Base-by-base conservation (phyloP, 1,140 invertebrate genomes). In the Phymorhynchus buccinoides region DNA sequence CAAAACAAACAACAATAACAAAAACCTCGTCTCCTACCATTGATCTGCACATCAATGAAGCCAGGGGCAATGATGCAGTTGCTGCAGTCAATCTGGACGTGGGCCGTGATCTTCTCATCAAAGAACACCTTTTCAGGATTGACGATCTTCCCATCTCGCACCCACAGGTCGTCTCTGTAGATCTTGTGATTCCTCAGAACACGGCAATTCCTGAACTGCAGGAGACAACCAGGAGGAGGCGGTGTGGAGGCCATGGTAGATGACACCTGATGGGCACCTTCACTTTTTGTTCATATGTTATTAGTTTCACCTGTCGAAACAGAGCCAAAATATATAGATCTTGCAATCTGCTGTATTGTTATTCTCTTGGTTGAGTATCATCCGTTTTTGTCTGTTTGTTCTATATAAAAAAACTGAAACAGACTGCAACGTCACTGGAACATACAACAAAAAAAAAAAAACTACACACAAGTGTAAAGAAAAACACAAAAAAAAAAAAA, bases 41-140 rank as follows among this genome's bases (percentile, higher is more conserved):
- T 99, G 86, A 99, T 97, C 95, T 99, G 98, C 56, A 99, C 93
- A 92, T 99, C 98, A 90, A 99, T 99, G 91, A 97, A 99, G 83
- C 98, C 98, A n/a, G 98, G 97, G 37, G 96, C 95, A 84, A 99
- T 96, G 32, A 99, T 91, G 75, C 92, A 68, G 42, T 95, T 95
- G 39, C 95, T 90, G 90, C 97, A 98, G 92, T 98, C 95, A 81
- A 98, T 94, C 86, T 94, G 95, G 81, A 94, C 80, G 92, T 97
- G 95, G 62, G 98, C 95, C 86, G 94, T 90, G n/a, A 94, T 90
- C 94, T 96, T 96, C 93, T 99, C 97, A 84, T 97, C 96, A 92
- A 96, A 99, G 95, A 99, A 99, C 48, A 99, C 92, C 89, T 96
- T 96, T 93, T 98, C 97, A 1, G 98, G 97, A 94, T 99, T 95